Base-by-base conservation (phyloP, 2,888 invertebrate genomes). In the Cheilosia scutellata region DNA sequence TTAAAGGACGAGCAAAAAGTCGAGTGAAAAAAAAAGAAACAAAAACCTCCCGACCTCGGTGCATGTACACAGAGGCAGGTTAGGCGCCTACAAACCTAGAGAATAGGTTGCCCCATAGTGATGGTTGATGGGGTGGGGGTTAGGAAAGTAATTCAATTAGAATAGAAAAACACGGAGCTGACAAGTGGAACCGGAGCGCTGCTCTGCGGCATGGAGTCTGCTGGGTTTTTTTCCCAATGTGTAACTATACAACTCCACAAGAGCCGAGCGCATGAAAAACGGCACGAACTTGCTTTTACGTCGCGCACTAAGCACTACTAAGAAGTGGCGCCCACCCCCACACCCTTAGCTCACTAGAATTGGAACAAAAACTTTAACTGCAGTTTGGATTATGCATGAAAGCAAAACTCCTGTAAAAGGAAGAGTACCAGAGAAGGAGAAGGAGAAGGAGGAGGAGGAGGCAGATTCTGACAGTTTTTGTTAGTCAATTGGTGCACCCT, bases 101-200 rank as follows among this genome's bases (percentile, higher is more conserved):
- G 16, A 42, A 42, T 27, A 5, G 40, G 27, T 27, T 25, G 60
- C 42, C 2, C 51, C 13, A 0, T 51, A 5, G 4, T 51, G 4
- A 13, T 16, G 33, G 44, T 13, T 47, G 49, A 62, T 49, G 60
- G 11, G 31, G 60, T n/a, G 42, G 57, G 68, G 57, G 72, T 77
- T 72, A 74, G 68, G 42, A 79, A 84, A 84, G 79, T 84, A 84
- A 84, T 84, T 84, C 83, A 84, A 84, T 84, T 84, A 84, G 83
- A 71, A 84, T 84, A 65, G 79, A 79, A 75, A 66, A 74, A 79
- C 79, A 84, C 70, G 65, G 57, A 84, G 79, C 83, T 84, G 83
- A 84, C 83, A 84, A 84, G 83, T 84, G 83, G 79, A 84, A 84
- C 83, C 70, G 65, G 53, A 57, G 58, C 58, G 33, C 72, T 53